Evolutionary conservation across 2,797 vertebrate genomes (phyloP).

Genomic region (Natrix natrix): DNA sequence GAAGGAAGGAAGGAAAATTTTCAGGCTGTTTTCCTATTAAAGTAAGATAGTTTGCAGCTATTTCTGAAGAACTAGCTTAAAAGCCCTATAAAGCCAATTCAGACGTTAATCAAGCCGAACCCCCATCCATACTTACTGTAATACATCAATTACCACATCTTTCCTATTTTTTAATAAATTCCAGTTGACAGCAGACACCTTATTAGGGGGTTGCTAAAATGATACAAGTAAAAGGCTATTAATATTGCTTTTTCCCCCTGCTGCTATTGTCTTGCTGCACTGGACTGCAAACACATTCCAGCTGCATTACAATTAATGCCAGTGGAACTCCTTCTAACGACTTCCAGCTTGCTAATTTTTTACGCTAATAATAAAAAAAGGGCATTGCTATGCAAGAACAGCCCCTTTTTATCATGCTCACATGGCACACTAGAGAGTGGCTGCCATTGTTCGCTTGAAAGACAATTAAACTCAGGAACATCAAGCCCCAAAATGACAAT

Average conservation of each 20-base stretch:
- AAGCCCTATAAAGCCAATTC: slow-evolving; percentile 82
- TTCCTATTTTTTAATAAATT: slow-evolving; percentile 81
- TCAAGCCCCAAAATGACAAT: slow-evolving; percentile 90
- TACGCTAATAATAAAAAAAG: slow-evolving; percentile 88
- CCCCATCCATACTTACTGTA: slow-evolving; percentile 77
- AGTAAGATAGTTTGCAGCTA: slow-evolving; percentile 78
- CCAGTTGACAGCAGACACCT: slow-evolving; percentile 78
- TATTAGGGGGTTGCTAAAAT: slow-evolving; percentile 79
- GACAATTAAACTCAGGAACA: slow-evolving; percentile 90
- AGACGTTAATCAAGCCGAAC: slow-evolving; percentile 87
- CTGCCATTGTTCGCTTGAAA: slow-evolving; percentile 90
- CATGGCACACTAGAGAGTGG: slow-evolving; percentile 81
- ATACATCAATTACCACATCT: slow-evolving; percentile 88
- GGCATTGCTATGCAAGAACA: slow-evolving; percentile 82
- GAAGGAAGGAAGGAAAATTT: slow-evolving; percentile 78
- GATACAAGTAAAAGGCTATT: slow-evolving; percentile 86
- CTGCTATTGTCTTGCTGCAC: slow-evolving; percentile 78
- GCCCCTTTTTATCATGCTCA: slow-evolving; percentile 75
- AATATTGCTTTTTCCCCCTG: slow-evolving; percentile 72
- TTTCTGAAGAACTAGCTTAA: slow-evolving; percentile 83
- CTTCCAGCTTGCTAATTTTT: slow-evolving; percentile 90
- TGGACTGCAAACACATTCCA: slow-evolving; percentile 83
- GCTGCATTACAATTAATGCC: slow-evolving; percentile 86
- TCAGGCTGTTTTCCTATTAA: slow-evolving; percentile 79
- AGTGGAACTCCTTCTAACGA: slow-evolving; percentile 82